phyloP scores from a whole-genome alignment of 2,113 vertebrate species.

The Orycteropus afer region DNA sequence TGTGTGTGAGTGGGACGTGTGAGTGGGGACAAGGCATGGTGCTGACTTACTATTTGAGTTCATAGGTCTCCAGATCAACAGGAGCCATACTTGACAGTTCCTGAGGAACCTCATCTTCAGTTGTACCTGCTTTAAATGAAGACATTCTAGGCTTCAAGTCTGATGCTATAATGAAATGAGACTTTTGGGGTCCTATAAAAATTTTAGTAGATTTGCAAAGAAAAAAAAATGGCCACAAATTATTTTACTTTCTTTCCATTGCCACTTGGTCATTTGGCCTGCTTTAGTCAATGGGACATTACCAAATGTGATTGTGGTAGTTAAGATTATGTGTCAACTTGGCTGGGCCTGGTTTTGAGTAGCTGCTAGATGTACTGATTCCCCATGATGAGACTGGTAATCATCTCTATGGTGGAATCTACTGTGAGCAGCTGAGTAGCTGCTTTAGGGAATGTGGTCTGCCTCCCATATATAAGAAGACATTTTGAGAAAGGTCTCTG shows the following conservation, averaged over 20 bases:
- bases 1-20: background rate
- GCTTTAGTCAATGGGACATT: background rate
- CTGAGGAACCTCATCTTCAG: background rate
- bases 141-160: background rate
- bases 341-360: too few relatives aligned
- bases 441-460: too few relatives aligned
- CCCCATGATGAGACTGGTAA: too few relatives aligned
- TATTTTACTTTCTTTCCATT: background rate
- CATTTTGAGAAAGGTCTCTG: too few relatives aligned
- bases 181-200: background rate
- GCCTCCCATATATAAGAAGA: too few relatives aligned
- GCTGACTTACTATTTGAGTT: background rate
- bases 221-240: background rate
- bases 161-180: background rate
- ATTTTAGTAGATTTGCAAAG: background rate
- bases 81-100: background rate
- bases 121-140: background rate
- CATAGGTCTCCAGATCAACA: background rate
- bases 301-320: background rate
- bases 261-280: background rate
- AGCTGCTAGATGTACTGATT: too few relatives aligned
- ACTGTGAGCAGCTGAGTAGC: too few relatives aligned
- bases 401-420: too few relatives aligned
- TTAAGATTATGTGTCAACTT: too few relatives aligned
- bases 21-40: background rate